Conservation (phyloP, 1,140 invertebrate genomes). For the Drosophila lacteicornis region DNA sequence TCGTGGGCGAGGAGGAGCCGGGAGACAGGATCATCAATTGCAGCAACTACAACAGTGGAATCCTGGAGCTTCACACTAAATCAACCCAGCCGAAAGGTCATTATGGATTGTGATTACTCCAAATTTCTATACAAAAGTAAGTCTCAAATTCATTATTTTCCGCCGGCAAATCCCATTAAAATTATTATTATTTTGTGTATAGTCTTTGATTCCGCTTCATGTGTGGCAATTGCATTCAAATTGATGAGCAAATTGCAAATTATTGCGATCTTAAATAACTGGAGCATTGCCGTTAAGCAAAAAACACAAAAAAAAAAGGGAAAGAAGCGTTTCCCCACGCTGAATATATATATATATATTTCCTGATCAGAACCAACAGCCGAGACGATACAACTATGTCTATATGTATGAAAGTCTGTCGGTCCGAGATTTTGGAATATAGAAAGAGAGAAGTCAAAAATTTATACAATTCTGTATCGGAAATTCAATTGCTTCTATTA, state of each 20-base stretch:
- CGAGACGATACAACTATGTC: background rate
- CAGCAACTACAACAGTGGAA: background rate
- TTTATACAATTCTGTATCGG: background rate
- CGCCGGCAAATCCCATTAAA: background rate
- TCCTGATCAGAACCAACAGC: slow-evolving; percentile 15
- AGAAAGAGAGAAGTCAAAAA: background rate
- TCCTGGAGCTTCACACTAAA: slow-evolving; percentile 10
- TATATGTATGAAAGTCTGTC: background rate
- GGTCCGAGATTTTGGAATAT: background rate
- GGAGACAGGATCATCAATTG: background rate
- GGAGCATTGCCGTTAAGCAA: slow-evolving; percentile 11
- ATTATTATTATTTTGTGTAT: slow-evolving; percentile 6
- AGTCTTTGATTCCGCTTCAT: slow-evolving; percentile 10
- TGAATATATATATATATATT: background rate
- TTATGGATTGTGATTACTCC: slow-evolving; percentile 21
- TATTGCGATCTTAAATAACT: slow-evolving; percentile 21
- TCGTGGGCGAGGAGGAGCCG: background rate
- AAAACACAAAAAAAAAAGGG: background rate
- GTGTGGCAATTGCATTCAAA: slow-evolving; percentile 17
- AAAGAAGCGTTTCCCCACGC: slow-evolving; percentile 10
- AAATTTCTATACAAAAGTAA: slow-evolving; percentile 21
- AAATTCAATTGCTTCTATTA: too few species aligned
- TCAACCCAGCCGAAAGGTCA: slow-evolving; percentile 10
- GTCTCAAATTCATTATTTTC: slow-evolving; percentile 1
- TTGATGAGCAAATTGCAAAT: slow-evolving; percentile 20